These are phyloP conservation scores for Lycocorax pyrrhopterus DNA, from an alignment of 2,113 vertebrate species.

Conservation along the genomic window DNA sequence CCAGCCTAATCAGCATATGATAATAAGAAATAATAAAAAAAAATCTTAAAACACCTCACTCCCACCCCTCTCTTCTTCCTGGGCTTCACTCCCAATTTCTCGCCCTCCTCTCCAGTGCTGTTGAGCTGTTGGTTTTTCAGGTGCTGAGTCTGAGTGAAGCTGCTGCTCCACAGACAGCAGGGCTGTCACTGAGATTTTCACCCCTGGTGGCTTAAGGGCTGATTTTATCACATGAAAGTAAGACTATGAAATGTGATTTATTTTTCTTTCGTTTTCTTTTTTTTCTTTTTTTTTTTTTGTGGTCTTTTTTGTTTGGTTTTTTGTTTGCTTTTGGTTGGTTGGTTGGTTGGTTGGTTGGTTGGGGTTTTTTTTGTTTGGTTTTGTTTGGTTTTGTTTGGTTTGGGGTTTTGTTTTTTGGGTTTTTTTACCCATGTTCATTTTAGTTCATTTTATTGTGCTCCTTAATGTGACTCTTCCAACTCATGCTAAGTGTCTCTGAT, in stretches of 20 bases:
- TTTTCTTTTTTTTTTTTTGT: too few species aligned
- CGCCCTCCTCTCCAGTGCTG: rapidly evolving
- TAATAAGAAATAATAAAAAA: not conserved
- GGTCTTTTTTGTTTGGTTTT: too few species aligned
- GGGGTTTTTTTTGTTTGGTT: too few species aligned
- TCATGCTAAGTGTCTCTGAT: not conserved
- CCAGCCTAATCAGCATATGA: not conserved
- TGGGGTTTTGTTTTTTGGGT: rapidly evolving
- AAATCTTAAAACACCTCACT: not conserved
- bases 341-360: too few species aligned
- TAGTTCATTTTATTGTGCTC: not conserved
- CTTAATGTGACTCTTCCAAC: not conserved
- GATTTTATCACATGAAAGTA: not conserved
- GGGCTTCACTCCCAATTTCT: not conserved
- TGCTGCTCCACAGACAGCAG: not conserved
- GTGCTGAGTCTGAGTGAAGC: not conserved
- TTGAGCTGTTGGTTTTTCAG: not conserved
- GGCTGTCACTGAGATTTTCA: not conserved
- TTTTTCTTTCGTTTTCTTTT: rapidly evolving
- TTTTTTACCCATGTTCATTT: not conserved
- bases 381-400: too few species aligned
- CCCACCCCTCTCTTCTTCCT: not conserved
- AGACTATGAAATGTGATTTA: rapidly evolving
- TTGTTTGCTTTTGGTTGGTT: too few species aligned
- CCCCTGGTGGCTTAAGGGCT: not conserved